Evolutionary conservation across 2,888 invertebrate genomes (phyloP), one percentile per base, ranked within the genome.

Genomic region (Drosophila suboccidentalis): DNA sequence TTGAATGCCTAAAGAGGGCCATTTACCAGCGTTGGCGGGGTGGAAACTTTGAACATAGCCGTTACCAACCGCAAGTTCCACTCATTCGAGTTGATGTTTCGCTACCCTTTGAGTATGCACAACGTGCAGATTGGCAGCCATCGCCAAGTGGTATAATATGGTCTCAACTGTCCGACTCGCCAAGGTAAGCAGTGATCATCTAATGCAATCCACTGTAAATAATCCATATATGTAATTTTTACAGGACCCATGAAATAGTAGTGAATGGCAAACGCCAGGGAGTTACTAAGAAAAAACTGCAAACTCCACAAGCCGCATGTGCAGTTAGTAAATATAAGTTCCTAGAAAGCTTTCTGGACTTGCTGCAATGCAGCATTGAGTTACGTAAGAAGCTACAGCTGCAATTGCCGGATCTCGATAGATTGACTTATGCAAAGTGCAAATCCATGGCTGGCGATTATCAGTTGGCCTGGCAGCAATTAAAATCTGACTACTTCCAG

Each of bases 191-290:
- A 11, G 4, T 6, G 2, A 8, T 5, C 9, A 58, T 11, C 5
- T 11, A 9, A 19, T 39, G 13, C 1, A 17, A 41, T 4, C 15
- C 13, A 17, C 9, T 4, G n/a, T 38, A 8, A 9, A 17, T 46
- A 3, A 5, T n/a, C 13, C 50, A 9, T 26, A 59, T 90, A 92
- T 80, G 94, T 22, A 6, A 1, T 39, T 32, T 11, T 11, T 94
- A 70, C 89, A 96, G 96, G 58, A 85, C 94, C 36, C 91, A 93
- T 47, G 96, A 97, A 93, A 95, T 97, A 32, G 94, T 95, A 19
- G 96, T 97, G 0, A 95, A 96, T 88, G 98, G 98, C 4, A 94
- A 94, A 83, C 96, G 95, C 73, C 95, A 96, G 90, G 98, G 98
- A 4, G 93, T 95, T 1, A 97, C 97, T 0, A 96, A 96, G 90